phyloP scores from a whole-genome alignment of 1,140 invertebrate genomes.

The Amphibalanus amphitrite region DNA sequence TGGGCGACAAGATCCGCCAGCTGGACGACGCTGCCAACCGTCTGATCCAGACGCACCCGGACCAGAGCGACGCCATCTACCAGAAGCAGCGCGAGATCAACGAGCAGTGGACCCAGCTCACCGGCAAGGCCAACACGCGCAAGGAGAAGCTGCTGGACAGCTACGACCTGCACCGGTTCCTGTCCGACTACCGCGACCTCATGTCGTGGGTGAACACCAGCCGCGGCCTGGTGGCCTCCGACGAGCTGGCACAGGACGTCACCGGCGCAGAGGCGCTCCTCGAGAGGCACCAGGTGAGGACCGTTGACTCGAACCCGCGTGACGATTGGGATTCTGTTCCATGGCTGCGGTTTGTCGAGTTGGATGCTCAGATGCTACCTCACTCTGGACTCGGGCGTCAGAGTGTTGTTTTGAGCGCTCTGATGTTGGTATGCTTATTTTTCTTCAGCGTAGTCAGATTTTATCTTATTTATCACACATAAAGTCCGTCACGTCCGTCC shows the following conservation, averaged over 20 bases:
- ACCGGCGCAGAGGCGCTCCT: constrained; percentile 95
- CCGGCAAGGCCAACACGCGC: constrained; percentile 82
- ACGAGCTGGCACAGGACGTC: constrained; percentile 98
- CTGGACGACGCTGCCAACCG: constrained; percentile 90
- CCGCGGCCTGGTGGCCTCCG: constrained; percentile 91
- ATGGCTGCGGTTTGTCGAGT: no score
- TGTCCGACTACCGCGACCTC: constrained; percentile 92
- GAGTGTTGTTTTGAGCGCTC: no score
- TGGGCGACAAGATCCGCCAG: constrained; percentile 94
- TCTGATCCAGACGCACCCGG: constrained; percentile 90
- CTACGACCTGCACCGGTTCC: constrained; percentile 92
- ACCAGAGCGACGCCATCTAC: constrained; percentile 91
- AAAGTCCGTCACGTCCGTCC: no score
- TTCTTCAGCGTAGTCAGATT: no score
- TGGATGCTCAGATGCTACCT: no score
- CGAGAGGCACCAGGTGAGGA: constrained; percentile 84
- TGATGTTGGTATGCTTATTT: no score
- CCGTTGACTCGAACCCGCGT: no score
- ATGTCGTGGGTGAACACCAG: constrained; percentile 99
- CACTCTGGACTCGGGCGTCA: no score
- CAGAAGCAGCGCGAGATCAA: constrained; percentile 96
- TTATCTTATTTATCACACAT: no score
- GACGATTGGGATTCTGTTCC: no score
- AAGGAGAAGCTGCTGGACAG: constrained; percentile 96
- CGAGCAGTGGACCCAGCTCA: constrained; percentile 92